phyloP scores from a whole-genome alignment of 30 jellyfish, hydroid and myxozoan species.

The Pseudorhiza aurosa region DNA sequence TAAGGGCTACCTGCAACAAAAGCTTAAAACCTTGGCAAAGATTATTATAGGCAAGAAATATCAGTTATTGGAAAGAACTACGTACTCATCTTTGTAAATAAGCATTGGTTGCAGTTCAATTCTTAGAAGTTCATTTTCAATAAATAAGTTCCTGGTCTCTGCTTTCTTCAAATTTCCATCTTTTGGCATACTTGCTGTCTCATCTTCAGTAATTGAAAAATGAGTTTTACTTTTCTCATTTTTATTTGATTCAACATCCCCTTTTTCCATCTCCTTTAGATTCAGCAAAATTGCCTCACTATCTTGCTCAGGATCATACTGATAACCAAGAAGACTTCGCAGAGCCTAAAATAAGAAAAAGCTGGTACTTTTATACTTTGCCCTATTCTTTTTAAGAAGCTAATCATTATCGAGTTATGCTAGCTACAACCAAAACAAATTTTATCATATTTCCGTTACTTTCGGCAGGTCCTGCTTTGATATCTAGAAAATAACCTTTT shows the following conservation, averaged over 20 bases:
- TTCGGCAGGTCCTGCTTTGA: too few relatives aligned
- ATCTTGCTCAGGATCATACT: slow-evolving; percentile 8
- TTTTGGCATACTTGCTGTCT: background rate
- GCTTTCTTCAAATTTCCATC: background rate
- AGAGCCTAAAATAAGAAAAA: background rate
- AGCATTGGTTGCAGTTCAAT: slow-evolving; percentile 9
- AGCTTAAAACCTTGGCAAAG: too few relatives aligned
- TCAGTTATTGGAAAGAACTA: too few relatives aligned
- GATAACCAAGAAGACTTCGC: background rate
- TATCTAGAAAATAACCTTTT: too few relatives aligned
- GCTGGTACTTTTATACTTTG: too few relatives aligned
- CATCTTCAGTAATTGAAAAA: background rate
- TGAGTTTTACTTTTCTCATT: background rate
- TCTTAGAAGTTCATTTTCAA: background rate
- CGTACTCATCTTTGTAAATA: slow-evolving; percentile 30
- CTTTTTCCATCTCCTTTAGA: background rate
- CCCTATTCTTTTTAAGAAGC: too few relatives aligned
- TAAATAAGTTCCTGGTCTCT: background rate
- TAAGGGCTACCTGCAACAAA: too few relatives aligned
- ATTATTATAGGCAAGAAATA: too few relatives aligned
- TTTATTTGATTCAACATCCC: background rate
- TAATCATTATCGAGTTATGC: too few relatives aligned
- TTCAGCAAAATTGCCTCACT: background rate
- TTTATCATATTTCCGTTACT: too few relatives aligned
- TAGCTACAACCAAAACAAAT: too few relatives aligned